Conservation (phyloP, 64 coral and sea anemone genomes). For the Platygyra sinensis region DNA sequence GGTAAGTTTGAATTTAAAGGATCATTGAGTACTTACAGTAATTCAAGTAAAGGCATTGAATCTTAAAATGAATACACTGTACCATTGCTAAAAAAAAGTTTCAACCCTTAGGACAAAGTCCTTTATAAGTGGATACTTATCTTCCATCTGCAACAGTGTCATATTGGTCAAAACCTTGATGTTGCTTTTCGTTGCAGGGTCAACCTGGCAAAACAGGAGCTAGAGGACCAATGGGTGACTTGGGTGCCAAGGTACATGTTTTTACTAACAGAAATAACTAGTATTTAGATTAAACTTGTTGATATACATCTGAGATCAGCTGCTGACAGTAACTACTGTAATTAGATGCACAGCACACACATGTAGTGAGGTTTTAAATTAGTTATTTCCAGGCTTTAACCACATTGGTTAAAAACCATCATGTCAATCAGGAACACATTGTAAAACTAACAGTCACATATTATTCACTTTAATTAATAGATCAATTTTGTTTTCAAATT, state of each 20-base stretch:
- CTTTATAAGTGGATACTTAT: no score
- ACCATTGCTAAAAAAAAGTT: neutral
- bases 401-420: no score
- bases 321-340: no score
- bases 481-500: no score
- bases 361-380: no score
- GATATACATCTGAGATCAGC: neutral
- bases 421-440: no score
- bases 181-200: slow-evolving; percentile 13
- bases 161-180: neutral
- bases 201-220: slow-evolving; percentile 21
- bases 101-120: no score
- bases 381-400: no score
- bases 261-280: neutral
- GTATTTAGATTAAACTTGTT: neutral
- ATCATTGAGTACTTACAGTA: neutral
- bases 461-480: no score
- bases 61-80: neutral
- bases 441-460: no score
- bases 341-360: no score
- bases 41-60: neutral
- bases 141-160: no score
- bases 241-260: slow-evolving; percentile 18
- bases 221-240: slow-evolving; percentile 13
- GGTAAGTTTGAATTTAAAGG: neutral